Percentiles rank a stretch among this genome's conserved stretches.
Conservation (phyloP, 2,113 vertebrate species). For the Artemisiospiza belli region DNA sequence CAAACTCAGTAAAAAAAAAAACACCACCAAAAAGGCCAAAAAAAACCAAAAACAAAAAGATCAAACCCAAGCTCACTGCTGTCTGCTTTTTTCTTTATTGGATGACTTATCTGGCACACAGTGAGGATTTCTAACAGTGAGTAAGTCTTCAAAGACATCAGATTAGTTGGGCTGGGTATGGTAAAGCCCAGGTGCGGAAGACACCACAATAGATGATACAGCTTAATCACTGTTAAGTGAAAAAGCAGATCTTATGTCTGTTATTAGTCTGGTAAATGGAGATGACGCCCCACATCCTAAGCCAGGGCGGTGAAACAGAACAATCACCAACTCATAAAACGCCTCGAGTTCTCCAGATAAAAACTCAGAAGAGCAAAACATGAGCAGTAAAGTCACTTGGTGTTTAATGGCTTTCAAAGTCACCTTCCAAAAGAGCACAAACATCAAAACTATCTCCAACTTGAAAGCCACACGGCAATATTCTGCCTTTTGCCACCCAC, state of each 20-base stretch:
- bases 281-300: background rate
- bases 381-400: slow-evolving; percentile 10
- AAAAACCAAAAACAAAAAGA: background rate
- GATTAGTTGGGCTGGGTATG: background rate
- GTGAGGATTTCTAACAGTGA: background rate
- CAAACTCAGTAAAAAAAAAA: slow-evolving; percentile 1
- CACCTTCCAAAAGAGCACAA: background rate
- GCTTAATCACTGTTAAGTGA: background rate
- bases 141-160: background rate
- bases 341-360: background rate
- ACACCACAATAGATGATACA: background rate
- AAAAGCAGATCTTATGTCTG: background rate
- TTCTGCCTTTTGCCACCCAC: background rate
- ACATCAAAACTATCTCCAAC: background rate
- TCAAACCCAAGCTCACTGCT: background rate
- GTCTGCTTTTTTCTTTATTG: slow-evolving; percentile 19
- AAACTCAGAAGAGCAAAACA: background rate
- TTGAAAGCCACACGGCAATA: background rate
- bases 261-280: background rate
- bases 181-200: background rate
- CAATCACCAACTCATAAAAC: background rate
- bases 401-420: background rate
- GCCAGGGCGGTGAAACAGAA: background rate
- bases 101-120: background rate
- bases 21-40: background rate